Evolutionary conservation across 2,888 invertebrate genomes (phyloP), one percentile per base, ranked within the genome.

Genomic region (Drymonia ruficornis): DNA sequence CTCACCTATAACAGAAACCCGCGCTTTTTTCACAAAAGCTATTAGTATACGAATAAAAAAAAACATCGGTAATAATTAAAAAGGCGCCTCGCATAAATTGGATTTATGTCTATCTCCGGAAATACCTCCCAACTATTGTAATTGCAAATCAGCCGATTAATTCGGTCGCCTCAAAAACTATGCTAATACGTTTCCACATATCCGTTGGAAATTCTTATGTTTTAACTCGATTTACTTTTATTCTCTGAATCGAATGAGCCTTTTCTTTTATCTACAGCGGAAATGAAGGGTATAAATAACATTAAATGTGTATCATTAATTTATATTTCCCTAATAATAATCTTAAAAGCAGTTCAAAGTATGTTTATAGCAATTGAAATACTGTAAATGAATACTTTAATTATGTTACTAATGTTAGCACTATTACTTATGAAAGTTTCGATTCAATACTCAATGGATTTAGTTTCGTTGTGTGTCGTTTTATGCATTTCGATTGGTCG

Each of bases 31-130:
- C 62, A 70, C 58, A 61, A 63, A 63, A 72, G 61, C 70, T 63
- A 77, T 71, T 67, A 61, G 73, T 81, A 81, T 78, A 81, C 80
- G 75, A 82, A 86, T 78, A 69, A 69, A 63, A 74, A 63, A 74
- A 73, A 74, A 68, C 61, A 65, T 75, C 72, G 74, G 80, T 78
- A 78, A 15, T 29, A 29, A 70, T 70, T 66, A 70, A 60, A 55
- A 62, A 66, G 64, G 68, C 74, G 73, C 72, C 70, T 58, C 64
- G 52, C 54, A 64, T 56, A 56, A 56, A 66, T 70, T 68, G 61
- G 59, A 69, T 72, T 74, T 67, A 70, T 67, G 70, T 74, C 59
- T 71, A 64, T 59, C 52, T 31, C 72, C 79, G 85, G 80, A 85
- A 82, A 83, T 78, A 76, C 76, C 80, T 70, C 18, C 5, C 76